These are phyloP conservation scores for Pagetopsis macropterus DNA, from an alignment of 2,797 vertebrate species.

Conservation along the genomic window DNA sequence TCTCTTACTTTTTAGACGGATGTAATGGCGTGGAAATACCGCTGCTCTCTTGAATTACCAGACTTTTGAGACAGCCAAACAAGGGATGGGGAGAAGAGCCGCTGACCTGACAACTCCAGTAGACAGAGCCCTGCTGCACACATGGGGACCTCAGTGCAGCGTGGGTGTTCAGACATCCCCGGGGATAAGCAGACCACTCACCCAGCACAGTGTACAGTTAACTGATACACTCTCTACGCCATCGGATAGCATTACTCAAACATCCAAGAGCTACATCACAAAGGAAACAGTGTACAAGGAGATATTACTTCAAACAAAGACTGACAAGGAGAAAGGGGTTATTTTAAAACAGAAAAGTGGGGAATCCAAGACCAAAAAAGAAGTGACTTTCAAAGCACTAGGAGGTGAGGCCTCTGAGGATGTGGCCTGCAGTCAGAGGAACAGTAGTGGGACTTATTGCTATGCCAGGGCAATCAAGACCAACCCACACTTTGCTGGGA, in stretches of 20 bases:
- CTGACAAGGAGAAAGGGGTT: conserved; percentile 73
- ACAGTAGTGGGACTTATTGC: conserved; percentile 61
- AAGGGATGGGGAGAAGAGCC: conserved; percentile 83
- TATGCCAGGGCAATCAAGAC: conserved; percentile 75
- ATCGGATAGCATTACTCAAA: conserved; percentile 55
- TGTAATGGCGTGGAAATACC: conserved; percentile 60
- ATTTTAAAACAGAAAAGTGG: conserved; percentile 78
- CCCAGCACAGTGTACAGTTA: conserved; percentile 44
- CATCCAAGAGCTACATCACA: conserved; percentile 57
- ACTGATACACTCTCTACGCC: conserved; percentile 49
- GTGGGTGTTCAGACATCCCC: conserved; percentile 84
- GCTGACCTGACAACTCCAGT: conserved; percentile 79
- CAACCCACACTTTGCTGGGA: conserved; percentile 66
- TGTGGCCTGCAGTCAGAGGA: conserved; percentile 63
- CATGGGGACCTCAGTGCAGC: conserved; percentile 79
- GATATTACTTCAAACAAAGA: conserved; percentile 56
- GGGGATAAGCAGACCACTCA: conserved; percentile 67
- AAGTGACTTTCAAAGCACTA: conserved; percentile 83
- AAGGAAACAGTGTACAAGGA: conserved; percentile 60
- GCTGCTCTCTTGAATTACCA: conserved; percentile 35
- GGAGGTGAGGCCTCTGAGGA: conserved; percentile 66
- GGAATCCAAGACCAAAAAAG: conserved; percentile 81
- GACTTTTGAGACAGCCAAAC: conserved; percentile 55
- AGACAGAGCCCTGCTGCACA: conserved; percentile 69
- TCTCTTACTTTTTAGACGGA: conserved; percentile 70